Percentiles rank a stretch among this genome's conserved stretches.
Evolutionary conservation across 2,888 invertebrate species (phyloP).

Genomic region (Palloptera scutellata): DNA sequence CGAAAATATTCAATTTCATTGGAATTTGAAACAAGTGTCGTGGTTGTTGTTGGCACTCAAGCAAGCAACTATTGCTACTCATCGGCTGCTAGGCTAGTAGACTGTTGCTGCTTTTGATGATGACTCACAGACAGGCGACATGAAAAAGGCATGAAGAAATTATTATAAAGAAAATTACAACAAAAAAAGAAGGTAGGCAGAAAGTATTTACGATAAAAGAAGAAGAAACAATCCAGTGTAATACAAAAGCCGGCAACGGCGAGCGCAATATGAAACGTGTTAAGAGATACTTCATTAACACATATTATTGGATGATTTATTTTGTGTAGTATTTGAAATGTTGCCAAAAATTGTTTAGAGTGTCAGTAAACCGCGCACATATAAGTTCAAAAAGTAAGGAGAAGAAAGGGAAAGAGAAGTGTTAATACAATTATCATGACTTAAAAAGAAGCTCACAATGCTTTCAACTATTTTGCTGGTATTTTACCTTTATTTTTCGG

Average conservation of each 20-base stretch:
- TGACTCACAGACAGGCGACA: slow-evolving; percentile 10
- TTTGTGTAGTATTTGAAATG: too few relatives aligned
- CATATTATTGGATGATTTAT: not conserved
- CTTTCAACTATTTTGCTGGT: too few relatives aligned
- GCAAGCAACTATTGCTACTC: slow-evolving; percentile 7
- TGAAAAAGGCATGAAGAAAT: slow-evolving; percentile 5
- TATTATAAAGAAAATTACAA: slow-evolving; percentile 1
- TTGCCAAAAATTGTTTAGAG: too few relatives aligned
- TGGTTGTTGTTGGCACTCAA: not conserved
- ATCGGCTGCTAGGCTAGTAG: not conserved
- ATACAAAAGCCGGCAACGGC: not conserved
- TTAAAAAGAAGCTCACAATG: too few relatives aligned
- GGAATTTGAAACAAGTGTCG: slow-evolving; percentile 27
- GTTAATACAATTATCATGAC: too few relatives aligned
- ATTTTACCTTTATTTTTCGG: too few relatives aligned
- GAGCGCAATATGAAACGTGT: slow-evolving; percentile 7
- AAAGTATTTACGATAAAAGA: not conserved
- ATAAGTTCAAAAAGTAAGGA: too few relatives aligned
- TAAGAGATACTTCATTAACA: slow-evolving; percentile 2
- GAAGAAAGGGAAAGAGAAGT: too few relatives aligned
- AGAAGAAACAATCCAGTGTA: not conserved
- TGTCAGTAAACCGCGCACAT: too few relatives aligned
- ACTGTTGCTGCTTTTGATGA: not conserved
- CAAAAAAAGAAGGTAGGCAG: not conserved
- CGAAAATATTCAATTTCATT: slow-evolving; percentile 28